Evolutionary conservation across 2,113 vertebrate genomes (phyloP).

Genomic region (Tragelaphus strepsiceros): DNA sequence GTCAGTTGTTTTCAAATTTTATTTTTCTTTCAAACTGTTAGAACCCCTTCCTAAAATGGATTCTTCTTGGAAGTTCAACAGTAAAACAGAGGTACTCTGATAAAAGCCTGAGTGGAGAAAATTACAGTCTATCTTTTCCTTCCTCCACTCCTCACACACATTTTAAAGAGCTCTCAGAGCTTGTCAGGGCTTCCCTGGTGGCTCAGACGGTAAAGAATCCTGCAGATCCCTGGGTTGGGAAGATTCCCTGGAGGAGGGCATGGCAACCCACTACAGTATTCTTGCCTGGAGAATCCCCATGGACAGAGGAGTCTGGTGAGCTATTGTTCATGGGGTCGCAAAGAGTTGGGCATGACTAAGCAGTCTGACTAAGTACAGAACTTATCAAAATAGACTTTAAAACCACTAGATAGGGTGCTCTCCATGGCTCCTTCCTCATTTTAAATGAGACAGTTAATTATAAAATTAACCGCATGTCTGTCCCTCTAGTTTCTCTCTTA

Average conservation of each 20-base stretch:
- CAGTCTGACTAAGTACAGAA: not conserved
- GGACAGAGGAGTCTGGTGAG: not conserved
- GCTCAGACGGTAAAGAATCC: not conserved
- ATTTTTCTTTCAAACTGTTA: conserved; percentile 2
- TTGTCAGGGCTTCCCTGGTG: not conserved
- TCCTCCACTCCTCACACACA: not conserved
- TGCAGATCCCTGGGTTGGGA: not conserved
- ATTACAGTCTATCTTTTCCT: not conserved
- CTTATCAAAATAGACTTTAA: conserved; percentile 17
- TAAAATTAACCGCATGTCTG: conserved; percentile 20
- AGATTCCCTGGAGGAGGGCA: not conserved
- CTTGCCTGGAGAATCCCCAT: not conserved
- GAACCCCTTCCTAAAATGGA: conserved; percentile 15
- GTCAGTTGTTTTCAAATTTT: not conserved
- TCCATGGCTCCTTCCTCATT: not conserved
- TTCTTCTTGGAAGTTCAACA: not conserved
- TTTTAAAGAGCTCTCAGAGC: not conserved
- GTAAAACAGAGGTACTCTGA: not conserved
- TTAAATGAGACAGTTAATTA: not conserved
- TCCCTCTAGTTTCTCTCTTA: not conserved
- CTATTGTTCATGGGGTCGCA: not conserved
- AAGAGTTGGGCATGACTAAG: not conserved
- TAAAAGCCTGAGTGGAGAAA: not conserved
- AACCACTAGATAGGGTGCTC: not conserved
- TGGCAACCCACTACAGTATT: not conserved